Evolutionary conservation across 1,140 invertebrate species (phyloP), one percentile per base, ranked within the genome.

Genomic region (Cepaea nemoralis): DNA sequence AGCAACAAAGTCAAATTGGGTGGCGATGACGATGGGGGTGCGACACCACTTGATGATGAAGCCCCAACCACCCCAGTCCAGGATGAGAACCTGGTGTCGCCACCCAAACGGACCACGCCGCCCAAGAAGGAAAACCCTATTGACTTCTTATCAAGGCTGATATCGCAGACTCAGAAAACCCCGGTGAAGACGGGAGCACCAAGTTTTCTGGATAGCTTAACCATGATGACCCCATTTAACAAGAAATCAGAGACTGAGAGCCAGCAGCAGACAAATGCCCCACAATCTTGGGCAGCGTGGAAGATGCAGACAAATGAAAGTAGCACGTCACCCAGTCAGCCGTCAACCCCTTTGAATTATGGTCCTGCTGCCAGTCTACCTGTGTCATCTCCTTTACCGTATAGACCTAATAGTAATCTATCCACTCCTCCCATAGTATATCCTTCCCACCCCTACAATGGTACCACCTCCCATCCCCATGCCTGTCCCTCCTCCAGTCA

Each of bases 121-220:
- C 50, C 73, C 39, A 77, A 84, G 66, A 83, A 83, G 63, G 81
- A 85, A 37, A 89, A 90, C 79, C 88, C 89, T 8, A 89, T 90
- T 35, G 89, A 89, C 77, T 89, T 90, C 82, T 82, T 90, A 14
- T 89, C 89, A n/a, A 85, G 88, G 79, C 85, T 89, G 16, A 86
- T 90, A 48, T 84, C 85, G 63, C 86, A 90, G 83, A 86, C 87
- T 22, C 83, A 88, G 48, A 87, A 88, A 80, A 74, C 84, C 14
- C 77, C 81, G 22, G 55, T 77, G 12, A 74, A 83, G 31, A 67
- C 70, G 33, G 78, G 55, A 45, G 79, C 82, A 35, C 77, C 87
- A 8, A 88, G 83, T 70, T 90, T 90, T 71, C 76, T 90, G 31
- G 85, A 89, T 67, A 89, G 85, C 77, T 82, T 89, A 40, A 81